phyloP scores from a whole-genome alignment of 64 coral and sea anemone species.

The Actinia equina region DNA sequence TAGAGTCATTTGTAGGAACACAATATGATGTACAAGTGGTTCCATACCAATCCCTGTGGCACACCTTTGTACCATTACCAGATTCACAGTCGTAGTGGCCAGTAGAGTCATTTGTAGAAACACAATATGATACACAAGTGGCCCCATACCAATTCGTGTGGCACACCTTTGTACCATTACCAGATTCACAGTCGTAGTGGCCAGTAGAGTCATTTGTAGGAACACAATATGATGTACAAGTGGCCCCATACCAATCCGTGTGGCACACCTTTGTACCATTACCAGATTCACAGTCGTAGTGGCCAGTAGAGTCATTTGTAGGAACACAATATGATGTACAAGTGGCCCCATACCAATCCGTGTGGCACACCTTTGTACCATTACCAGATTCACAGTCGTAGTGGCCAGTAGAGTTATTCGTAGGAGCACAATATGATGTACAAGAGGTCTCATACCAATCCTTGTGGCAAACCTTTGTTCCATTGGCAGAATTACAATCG shows the following conservation, averaged over 20 bases:
- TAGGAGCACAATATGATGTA: conserved; percentile 22
- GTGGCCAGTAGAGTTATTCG: conserved; percentile 28
- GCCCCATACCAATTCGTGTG: conserved; percentile 50
- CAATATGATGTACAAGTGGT: conserved; percentile 36
- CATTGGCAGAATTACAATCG: conserved; percentile 30
- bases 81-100: background rate
- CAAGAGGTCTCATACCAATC: conserved; percentile 53
- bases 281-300: conserved; percentile 39
- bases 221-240: conserved; percentile 44
- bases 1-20: background rate
- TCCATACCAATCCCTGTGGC: conserved; percentile 56
- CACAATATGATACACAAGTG: conserved; percentile 23
- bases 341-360: conserved; percentile 31
- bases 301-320: conserved; percentile 20
- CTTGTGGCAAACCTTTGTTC: conserved; percentile 25
- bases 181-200: conserved; percentile 53
- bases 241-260: conserved; percentile 43
- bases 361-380: conserved; percentile 15
- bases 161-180: conserved; percentile 56
- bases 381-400: conserved; percentile 6
- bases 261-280: conserved; percentile 44
- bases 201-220: conserved; percentile 12
- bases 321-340: conserved; percentile 37
- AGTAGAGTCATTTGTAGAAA: background rate
- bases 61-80: conserved; percentile 26